Conservation (phyloP, 2,888 invertebrate species). For the Octonoba sinensis region DNA sequence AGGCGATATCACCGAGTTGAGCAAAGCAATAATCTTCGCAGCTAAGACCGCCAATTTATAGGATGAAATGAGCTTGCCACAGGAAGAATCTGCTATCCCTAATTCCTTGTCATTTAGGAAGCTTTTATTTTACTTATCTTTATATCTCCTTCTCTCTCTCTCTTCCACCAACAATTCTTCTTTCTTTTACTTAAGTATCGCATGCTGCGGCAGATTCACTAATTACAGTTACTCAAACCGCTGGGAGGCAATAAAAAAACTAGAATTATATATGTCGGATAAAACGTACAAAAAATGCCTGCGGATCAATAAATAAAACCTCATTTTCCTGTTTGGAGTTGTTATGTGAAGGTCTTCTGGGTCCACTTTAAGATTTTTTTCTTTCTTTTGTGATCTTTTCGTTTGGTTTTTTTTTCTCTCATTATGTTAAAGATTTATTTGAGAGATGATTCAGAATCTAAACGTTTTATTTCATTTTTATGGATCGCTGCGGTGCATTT, state of each 20-base stretch:
- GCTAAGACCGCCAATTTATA: conserved; percentile 55
- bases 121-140: conserved; percentile 43
- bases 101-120: conserved; percentile 57
- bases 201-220: conserved; percentile 25
- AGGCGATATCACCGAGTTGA: conserved; percentile 34
- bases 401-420: no score
- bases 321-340: conserved; percentile 24
- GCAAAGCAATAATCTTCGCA: conserved; percentile 35
- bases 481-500: no score
- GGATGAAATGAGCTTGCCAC: conserved; percentile 21
- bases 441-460: no score
- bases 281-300: conserved; percentile 14
- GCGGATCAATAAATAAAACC: conserved; percentile 52
- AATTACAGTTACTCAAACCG: conserved; percentile 50
- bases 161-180: background rate
- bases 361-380: no score
- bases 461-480: no score
- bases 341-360: no score
- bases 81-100: conserved; percentile 41
- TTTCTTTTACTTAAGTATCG: conserved; percentile 1
- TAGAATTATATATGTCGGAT: background rate
- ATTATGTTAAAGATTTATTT: no score
- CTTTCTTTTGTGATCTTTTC: no score
- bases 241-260: conserved; percentile 19
- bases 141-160: conserved; percentile 2